phyloP scores from a whole-genome alignment of 2,888 invertebrate species.

The Tricholauxania praeusta region DNA sequence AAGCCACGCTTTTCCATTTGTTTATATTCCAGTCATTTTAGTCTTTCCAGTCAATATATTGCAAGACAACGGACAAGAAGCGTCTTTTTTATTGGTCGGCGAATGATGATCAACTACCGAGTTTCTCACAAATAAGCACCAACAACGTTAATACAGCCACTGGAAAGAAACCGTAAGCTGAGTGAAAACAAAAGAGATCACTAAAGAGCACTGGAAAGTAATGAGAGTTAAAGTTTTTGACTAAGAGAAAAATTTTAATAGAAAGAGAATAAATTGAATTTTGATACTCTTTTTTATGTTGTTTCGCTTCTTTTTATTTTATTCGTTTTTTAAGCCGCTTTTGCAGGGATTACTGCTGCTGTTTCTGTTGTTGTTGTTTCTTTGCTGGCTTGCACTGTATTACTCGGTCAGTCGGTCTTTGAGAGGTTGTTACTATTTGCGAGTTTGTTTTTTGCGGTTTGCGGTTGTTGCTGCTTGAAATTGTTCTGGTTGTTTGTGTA shows the following conservation, averaged over 20 bases:
- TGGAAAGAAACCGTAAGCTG: conserved; percentile 63
- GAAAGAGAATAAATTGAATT: neutral
- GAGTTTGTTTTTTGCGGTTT: conserved; percentile 47
- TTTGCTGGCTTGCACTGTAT: conserved; percentile 64
- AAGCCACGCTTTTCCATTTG: conserved; percentile 19
- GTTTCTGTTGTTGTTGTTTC: conserved; percentile 41
- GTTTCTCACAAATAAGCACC: conserved; percentile 9
- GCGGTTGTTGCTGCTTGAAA: conserved; percentile 43
- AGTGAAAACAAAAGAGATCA: neutral
- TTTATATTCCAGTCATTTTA: conserved; percentile 28
- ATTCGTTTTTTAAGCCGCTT: conserved; percentile 31
- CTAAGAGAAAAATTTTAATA: neutral
- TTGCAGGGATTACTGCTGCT: conserved; percentile 14
- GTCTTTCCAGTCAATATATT: neutral
- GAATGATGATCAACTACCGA: conserved; percentile 56
- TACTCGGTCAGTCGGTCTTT: conserved; percentile 70
- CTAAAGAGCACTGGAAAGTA: neutral
- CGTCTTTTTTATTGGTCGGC: conserved; percentile 62
- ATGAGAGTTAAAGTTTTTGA: neutral
- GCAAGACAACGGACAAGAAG: conserved; percentile 35
- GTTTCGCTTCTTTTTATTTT: conserved; percentile 1
- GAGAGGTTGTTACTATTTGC: conserved; percentile 68
- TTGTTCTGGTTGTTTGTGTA: conserved; percentile 46
- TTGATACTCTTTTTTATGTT: neutral
- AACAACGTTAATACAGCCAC: conserved; percentile 28